Percentiles rank a stretch among this genome's conserved stretches.
phyloP scores from a whole-genome alignment of 2,888 invertebrate genomes.

The Mylabris sibirica region DNA sequence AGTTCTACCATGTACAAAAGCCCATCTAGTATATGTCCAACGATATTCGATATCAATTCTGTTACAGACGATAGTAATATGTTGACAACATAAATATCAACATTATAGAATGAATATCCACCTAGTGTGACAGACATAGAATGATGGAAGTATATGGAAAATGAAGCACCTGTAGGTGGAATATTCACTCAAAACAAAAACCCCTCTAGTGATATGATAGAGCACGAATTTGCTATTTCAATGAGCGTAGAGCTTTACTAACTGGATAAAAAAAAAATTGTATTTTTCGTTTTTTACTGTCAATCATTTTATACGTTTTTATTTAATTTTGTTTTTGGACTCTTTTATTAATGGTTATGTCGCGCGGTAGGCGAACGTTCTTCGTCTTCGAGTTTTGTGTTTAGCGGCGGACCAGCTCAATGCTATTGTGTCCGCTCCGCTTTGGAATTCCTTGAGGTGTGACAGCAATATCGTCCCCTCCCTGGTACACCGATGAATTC shows the following conservation, averaged over 20 bases:
- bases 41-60: not conserved
- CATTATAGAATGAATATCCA: conserved; percentile 3
- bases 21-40: too few relatives aligned
- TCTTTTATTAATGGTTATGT: conserved; percentile 35
- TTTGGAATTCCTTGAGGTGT: conserved; percentile 44
- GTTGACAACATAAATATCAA: conserved; percentile 12
- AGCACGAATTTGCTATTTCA: conserved; percentile 10
- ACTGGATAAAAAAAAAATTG: conserved; percentile 29
- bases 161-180: conserved; percentile 14
- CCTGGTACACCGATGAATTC: conserved; percentile 50
- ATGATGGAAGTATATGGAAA: conserved; percentile 12
- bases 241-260: conserved; percentile 17
- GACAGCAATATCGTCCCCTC: conserved; percentile 37
- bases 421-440: conserved; percentile 40
- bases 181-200: not conserved
- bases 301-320: not conserved
- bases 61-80: not conserved
- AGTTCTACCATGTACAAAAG: not conserved
- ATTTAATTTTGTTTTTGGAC: not conserved
- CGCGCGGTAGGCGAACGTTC: conserved; percentile 39
- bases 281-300: not conserved
- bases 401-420: conserved; percentile 26
- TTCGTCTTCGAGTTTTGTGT: conserved; percentile 22
- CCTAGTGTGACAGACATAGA: conserved; percentile 14
- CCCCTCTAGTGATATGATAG: not conserved